Evolutionary conservation across 2,797 vertebrate genomes (phyloP).

Genomic region (Sandelia bainsii): DNA sequence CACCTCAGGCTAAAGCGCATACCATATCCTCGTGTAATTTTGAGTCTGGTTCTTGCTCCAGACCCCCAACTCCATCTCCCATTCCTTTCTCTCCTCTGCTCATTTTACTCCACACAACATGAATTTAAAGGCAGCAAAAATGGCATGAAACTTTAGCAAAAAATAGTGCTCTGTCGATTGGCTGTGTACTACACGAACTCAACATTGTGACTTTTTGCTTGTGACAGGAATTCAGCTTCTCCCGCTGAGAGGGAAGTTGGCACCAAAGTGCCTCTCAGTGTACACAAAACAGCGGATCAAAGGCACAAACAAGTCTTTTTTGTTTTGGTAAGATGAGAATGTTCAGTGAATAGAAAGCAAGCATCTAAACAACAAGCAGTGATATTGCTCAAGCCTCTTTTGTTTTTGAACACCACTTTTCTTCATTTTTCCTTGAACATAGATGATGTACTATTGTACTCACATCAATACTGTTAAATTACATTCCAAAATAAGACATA

Average conservation of each 20-base stretch:
- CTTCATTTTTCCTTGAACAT: conserved; percentile 8
- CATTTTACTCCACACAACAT: conserved; percentile 5
- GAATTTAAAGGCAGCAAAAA: conserved; percentile 26
- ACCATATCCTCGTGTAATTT: conserved; percentile 45
- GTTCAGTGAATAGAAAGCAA: conserved; percentile 31
- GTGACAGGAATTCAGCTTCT: conserved; percentile 33
- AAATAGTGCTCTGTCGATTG: conserved; percentile 10
- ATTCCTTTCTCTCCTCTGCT: conserved; percentile 26
- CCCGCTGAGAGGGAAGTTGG: conserved; percentile 39
- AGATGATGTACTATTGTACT: conserved; percentile 22
- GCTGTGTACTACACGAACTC: conserved; percentile 7
- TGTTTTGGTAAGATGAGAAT: conserved; percentile 41
- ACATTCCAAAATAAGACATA: conserved; percentile 20
- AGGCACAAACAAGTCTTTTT: conserved; percentile 42
- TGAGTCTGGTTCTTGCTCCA: conserved; percentile 23
- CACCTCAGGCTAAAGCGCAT: conserved; percentile 27
- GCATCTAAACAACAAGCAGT: conserved; percentile 18
- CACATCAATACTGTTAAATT: conserved; percentile 10
- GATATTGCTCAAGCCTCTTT: conserved; percentile 28
- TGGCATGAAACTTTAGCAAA: conserved; percentile 11
- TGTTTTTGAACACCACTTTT: not conserved
- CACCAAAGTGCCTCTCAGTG: conserved; percentile 32
- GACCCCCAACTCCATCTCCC: conserved; percentile 5
- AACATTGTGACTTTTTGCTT: conserved; percentile 20
- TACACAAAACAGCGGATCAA: conserved; percentile 50